phyloP scores from a whole-genome alignment of 2,113 vertebrate species.

The Asarcornis scutulata region DNA sequence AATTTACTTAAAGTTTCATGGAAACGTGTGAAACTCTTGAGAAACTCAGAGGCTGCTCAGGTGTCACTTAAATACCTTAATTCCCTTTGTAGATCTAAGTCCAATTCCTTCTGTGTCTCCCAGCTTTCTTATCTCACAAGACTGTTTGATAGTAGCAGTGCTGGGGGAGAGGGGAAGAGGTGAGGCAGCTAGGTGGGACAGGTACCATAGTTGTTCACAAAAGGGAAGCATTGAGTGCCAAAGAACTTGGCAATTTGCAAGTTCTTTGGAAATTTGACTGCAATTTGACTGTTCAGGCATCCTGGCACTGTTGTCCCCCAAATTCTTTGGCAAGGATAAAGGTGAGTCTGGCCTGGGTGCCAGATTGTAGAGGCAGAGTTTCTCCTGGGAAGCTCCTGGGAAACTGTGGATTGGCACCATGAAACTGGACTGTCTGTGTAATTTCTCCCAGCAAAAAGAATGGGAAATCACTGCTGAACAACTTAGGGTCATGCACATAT shows the following conservation, averaged over 20 bases:
- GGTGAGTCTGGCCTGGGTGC: background rate
- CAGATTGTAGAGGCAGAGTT: background rate
- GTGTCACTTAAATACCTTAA: background rate
- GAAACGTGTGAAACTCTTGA: background rate
- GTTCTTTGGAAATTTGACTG: no score
- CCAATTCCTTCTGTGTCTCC: background rate
- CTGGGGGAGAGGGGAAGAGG: no score
- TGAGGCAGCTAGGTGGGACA: no score
- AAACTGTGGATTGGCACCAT: background rate
- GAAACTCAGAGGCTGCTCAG: background rate
- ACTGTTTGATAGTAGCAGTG: no score
- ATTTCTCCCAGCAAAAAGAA: background rate
- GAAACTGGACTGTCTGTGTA: fast-evolving
- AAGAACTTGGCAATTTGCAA: background rate
- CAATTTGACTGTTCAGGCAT: background rate
- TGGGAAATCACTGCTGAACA: background rate
- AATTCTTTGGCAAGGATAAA: background rate
- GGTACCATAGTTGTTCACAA: background rate
- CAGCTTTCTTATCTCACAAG: no score
- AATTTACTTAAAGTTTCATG: background rate
- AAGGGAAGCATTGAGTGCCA: background rate
- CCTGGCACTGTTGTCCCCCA: background rate
- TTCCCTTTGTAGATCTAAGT: background rate
- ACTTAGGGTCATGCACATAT: background rate
- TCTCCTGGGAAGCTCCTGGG: background rate